Base-by-base conservation (phyloP, 2,888 invertebrate genomes). In the Cephonodes hylas region DNA sequence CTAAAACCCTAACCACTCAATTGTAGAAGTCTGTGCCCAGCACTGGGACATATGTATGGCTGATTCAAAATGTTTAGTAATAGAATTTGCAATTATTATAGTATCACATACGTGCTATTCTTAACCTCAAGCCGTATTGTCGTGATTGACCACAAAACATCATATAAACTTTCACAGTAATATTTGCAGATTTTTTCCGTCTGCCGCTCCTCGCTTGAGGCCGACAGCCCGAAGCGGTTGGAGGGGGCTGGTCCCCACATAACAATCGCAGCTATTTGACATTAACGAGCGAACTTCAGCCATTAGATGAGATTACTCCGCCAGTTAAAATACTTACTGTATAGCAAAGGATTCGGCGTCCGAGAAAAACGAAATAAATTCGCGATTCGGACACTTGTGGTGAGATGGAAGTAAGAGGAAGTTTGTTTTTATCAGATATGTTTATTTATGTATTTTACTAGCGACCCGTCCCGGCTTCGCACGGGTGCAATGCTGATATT, bases 231-330 rank as follows among this genome's bases (percentile, higher is more conserved):
- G 70, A 62, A 60, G 69, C 61, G 61, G 64, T 53, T 59, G 64
- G 31, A 58, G 67, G 70, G 53, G 70, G 53, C 63, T 66, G 64
- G 67, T 70, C 72, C 72, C 79, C 79, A 83, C 82, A 83, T 82
- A 81, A 82, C 84, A 84, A 85, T 85, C 80, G 80, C 67, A 77
- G 80, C 79, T 78, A 77, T 85, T 85, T 81, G 85, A 85, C 85
- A 81, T 80, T 84, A 85, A 86, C 85, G 84, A 84, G 80, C 77
- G 72, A 86, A 86, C 71, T 86, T 86, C 75, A 58, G 46, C 85
- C 84, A 84, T 86, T 86, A 84, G 75, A 78, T 71, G 79, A 80
- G 85, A 85, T 85, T 85, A 84, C 83, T 78, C 71, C 69, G 65
- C 70, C 72, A 74, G 79, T 78, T 80, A 77, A 79, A 79, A 79